A percentile compares a stretch with the other conserved stretches of the same genome.
Evolutionary conservation across 2,797 vertebrate species (phyloP).

Genomic region (Chloroceryle inda): DNA sequence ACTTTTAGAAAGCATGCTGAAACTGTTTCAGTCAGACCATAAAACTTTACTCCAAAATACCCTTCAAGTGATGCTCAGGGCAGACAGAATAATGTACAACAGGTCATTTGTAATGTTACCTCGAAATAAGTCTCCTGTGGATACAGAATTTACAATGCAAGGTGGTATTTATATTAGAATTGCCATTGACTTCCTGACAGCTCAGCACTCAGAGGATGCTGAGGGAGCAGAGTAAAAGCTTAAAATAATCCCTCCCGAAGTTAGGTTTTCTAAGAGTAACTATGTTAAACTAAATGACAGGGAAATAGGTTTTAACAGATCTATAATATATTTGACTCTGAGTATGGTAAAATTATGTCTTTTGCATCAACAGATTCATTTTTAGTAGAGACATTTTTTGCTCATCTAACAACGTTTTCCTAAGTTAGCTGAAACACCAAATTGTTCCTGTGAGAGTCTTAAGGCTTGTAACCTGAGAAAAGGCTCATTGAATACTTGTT

Average conservation of each 20-base stretch:
- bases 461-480: neutral
- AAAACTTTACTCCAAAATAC: neutral
- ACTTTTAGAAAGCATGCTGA: neutral
- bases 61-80: neutral
- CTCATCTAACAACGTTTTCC: neutral
- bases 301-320: neutral
- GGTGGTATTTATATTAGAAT: neutral
- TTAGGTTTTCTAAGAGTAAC: neutral
- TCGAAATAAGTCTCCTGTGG: neutral
- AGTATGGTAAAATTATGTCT: neutral
- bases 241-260: neutral
- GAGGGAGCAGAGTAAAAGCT: neutral
- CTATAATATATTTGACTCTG: neutral
- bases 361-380: neutral
- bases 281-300: rapidly evolving
- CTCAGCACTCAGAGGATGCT: neutral
- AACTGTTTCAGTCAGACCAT: neutral
- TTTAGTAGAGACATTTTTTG: neutral
- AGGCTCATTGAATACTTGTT: neutral
- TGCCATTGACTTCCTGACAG: neutral
- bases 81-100: neutral
- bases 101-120: neutral
- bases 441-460: neutral
- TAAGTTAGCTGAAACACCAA: neutral
- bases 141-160: neutral